Percentiles rank a stretch among this genome's conserved stretches.
Evolutionary conservation across 2,113 vertebrate species (phyloP).

Genomic region (Dipodomys spectabilis): DNA sequence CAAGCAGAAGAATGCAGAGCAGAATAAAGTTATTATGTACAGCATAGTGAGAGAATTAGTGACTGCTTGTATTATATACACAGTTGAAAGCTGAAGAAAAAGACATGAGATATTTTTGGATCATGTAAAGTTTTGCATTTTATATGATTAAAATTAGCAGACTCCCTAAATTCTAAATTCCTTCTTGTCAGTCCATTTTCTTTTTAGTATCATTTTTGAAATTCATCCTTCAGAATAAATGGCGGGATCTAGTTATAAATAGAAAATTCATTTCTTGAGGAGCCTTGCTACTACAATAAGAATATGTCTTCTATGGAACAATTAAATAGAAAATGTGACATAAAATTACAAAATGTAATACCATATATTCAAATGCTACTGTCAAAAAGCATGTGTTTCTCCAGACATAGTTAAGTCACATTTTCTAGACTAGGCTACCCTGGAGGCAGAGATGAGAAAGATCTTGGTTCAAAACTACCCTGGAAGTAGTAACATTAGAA

Average conservation of each 20-base stretch:
- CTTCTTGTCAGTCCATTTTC: constrained; percentile 10
- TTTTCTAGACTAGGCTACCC: too few species aligned
- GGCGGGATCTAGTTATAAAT: constrained; percentile 44
- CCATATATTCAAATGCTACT: constrained; percentile 46
- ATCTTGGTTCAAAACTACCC: too few species aligned
- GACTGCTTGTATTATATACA: neutral
- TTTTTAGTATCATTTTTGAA: constrained; percentile 52
- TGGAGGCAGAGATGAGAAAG: too few species aligned
- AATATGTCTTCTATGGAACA: neutral
- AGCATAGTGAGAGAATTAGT: constrained; percentile 1
- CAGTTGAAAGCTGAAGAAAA: neutral
- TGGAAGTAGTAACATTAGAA: too few species aligned
- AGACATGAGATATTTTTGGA: constrained; percentile 21
- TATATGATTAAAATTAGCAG: constrained; percentile 58
- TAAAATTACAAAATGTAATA: constrained; percentile 38
- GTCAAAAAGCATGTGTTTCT: neutral
- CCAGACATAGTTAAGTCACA: too few species aligned
- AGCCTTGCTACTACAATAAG: neutral
- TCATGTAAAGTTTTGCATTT: constrained; percentile 17
- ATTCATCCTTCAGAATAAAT: constrained; percentile 55
- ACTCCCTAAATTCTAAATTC: constrained; percentile 5
- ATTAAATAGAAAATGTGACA: constrained; percentile 36
- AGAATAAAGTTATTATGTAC: neutral
- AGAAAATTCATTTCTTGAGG: constrained; percentile 46
- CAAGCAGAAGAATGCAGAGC: neutral